phyloP scores from a whole-genome alignment of 2,797 vertebrate species.

The Falco columbarius region DNA sequence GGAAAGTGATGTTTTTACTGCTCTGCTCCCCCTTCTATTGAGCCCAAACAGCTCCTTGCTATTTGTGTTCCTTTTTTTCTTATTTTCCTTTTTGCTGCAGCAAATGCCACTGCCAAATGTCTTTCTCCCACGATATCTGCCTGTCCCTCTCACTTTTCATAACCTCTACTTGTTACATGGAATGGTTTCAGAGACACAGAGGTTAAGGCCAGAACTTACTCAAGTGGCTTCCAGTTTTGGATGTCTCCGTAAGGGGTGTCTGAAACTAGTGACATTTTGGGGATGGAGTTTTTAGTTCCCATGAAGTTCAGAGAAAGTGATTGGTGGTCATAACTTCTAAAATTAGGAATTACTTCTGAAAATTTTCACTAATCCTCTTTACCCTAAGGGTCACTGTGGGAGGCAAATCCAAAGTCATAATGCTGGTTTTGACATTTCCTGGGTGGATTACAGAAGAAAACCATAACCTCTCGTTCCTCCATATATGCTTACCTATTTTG shows the following conservation, averaged over 20 bases:
- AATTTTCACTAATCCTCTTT: neutral
- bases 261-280: neutral
- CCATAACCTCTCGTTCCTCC: neutral
- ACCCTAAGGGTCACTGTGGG: neutral
- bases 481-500: neutral
- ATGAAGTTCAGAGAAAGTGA: conserved; percentile 12
- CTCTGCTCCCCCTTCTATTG: neutral
- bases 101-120: conserved; percentile 18
- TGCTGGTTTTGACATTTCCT: neutral
- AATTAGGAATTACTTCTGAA: conserved; percentile 15
- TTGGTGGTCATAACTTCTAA: neutral
- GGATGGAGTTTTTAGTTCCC: neutral
- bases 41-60: neutral
- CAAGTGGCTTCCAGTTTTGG: conserved; percentile 11
- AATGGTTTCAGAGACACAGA: neutral
- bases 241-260: neutral
- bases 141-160: conserved; percentile 2
- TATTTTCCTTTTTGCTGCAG: neutral
- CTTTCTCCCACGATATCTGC: conserved; percentile 4
- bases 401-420: neutral
- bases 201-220: conserved; percentile 7
- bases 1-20: neutral
- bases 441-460: neutral
- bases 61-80: neutral
- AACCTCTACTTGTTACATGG: neutral